Base-by-base conservation (phyloP, 2,797 vertebrate genomes). In the Neoniphon sammara region DNA sequence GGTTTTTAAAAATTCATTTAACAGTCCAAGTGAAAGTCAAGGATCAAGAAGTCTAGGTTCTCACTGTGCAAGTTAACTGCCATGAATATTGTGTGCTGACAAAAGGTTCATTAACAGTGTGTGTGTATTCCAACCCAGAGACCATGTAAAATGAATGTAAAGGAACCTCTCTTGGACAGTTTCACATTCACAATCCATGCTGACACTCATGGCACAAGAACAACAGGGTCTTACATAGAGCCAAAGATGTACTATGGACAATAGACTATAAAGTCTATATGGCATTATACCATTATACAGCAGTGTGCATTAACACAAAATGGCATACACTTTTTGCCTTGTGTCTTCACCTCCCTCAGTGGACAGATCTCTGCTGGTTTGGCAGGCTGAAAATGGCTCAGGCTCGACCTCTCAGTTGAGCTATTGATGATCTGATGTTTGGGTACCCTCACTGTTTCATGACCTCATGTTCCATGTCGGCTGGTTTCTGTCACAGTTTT, bases 401-500 rank as follows among this genome's bases (percentile, higher is more conserved):
- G 47, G 73, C 18, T 21, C 11, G 64, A 53, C 39, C 11, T 77
- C 72, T 78, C 44, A 11, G 11, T 20, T 34, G 64, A 18, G 30
- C 50, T 66, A n/a, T 70, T 52, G 20, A 62, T 82, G 73, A 79
- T 30, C 75, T 71, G 66, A 86, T 78, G 76, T 69, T 44, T 56
- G 10, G 49, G 14, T 67, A 62, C 78, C 27, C 30, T 66, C 47
- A 17, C 67, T 82, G 56, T 80, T 87, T 71, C 73, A 63, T 82
- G 70, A 78, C 59, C n/a, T 70, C 70, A n/a, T 66, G 65, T 82
- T 83, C 70, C 39, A 59, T 25, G 12, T 76, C 57, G 39, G 20
- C 58, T 57, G 25, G 5, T 69, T 82, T 81, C 77, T 81, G 78
- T 88, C 79, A 80, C 50, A 27, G 12, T 72, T 78, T 75, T 21